A percentile compares a stretch with the other conserved stretches of the same genome.
These are phyloP conservation scores for Thaleichthys pacificus DNA, from an alignment of 2,797 vertebrate genomes.

Conservation along the genomic window DNA sequence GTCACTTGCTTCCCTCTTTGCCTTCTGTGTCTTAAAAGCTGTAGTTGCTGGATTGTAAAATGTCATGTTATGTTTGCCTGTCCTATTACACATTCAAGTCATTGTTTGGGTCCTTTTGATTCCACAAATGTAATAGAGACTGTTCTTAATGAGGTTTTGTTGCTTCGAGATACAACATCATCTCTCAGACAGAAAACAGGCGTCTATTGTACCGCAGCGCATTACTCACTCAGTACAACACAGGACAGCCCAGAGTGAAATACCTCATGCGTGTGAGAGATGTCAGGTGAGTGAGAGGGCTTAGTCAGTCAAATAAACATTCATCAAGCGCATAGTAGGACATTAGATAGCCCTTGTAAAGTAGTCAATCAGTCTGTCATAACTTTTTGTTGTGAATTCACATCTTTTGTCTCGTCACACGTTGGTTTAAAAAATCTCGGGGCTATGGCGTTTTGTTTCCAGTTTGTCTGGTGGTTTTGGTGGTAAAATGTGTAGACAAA, in stretches of 20 bases:
- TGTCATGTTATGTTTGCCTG: too few species aligned
- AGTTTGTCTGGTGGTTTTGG: conserved; percentile 66
- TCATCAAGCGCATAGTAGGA: conserved; percentile 58
- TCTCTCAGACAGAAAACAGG: conserved; percentile 4
- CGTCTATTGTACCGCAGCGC: conserved; percentile 58
- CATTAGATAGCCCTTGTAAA: conserved; percentile 45
- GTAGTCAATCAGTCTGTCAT: conserved; percentile 59
- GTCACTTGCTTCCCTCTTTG: too few species aligned
- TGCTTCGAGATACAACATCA: conserved; percentile 4
- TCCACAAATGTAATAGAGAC: too few species aligned
- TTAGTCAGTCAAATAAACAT: conserved; percentile 63
- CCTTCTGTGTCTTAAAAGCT: too few species aligned
- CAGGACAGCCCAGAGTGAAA: conserved; percentile 58
- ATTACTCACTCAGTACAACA: conserved; percentile 59
- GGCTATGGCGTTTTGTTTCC: conserved; percentile 48
- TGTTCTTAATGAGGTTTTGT: conserved; percentile 10
- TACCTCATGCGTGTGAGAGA: conserved; percentile 74
- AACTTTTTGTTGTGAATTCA: conserved; percentile 55
- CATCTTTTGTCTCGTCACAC: conserved; percentile 68
- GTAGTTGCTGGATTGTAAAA: too few species aligned
- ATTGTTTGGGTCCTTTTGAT: too few species aligned
- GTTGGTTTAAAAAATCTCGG: conserved; percentile 62
- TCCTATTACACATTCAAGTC: too few species aligned
- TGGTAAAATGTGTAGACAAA: conserved; percentile 73
- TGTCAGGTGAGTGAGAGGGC: conserved; percentile 63